Conservation (phyloP, 2,888 invertebrate species). For the Trimorus sp. region DNA sequence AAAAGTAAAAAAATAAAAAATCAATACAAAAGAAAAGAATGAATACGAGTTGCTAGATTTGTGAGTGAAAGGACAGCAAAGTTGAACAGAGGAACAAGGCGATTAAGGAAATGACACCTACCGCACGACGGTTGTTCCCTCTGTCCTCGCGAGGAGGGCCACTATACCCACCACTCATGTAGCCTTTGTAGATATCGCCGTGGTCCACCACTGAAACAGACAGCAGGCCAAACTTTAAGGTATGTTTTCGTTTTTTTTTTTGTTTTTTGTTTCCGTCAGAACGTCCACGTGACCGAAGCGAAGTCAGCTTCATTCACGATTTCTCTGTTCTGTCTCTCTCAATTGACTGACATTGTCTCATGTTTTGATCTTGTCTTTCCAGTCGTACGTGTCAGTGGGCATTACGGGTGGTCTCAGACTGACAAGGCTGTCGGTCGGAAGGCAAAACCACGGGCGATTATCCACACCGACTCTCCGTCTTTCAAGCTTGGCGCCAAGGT, state of each 20-base stretch:
- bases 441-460: slow-evolving; percentile 79
- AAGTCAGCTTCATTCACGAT: slow-evolving; percentile 33
- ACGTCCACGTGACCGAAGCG: slow-evolving; percentile 30
- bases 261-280: slow-evolving; percentile 49
- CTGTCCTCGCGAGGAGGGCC: slow-evolving; percentile 87
- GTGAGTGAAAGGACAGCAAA: slow-evolving; percentile 35
- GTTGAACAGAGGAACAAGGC: slow-evolving; percentile 60
- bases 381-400: slow-evolving; percentile 40
- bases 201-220: slow-evolving; percentile 87
- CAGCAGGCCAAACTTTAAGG: slow-evolving; percentile 83
- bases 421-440: slow-evolving; percentile 55
- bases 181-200: slow-evolving; percentile 94
- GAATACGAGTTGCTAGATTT: slow-evolving; percentile 1
- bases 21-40: slow-evolving; percentile 29
- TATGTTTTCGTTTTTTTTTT: slow-evolving; percentile 59
- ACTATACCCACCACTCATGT: slow-evolving; percentile 87
- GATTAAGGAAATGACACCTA: slow-evolving; percentile 83
- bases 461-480: slow-evolving; percentile 81
- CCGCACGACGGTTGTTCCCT: slow-evolving; percentile 86
- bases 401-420: slow-evolving; percentile 54
- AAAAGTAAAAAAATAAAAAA: slow-evolving; percentile 18
- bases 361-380: slow-evolving; percentile 12
- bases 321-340: slow-evolving; percentile 35
- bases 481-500: slow-evolving; percentile 58
- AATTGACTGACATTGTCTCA: slow-evolving; percentile 3